Evolutionary conservation across 2,888 invertebrate genomes (phyloP).

Genomic region (Ptilodon capucinus): DNA sequence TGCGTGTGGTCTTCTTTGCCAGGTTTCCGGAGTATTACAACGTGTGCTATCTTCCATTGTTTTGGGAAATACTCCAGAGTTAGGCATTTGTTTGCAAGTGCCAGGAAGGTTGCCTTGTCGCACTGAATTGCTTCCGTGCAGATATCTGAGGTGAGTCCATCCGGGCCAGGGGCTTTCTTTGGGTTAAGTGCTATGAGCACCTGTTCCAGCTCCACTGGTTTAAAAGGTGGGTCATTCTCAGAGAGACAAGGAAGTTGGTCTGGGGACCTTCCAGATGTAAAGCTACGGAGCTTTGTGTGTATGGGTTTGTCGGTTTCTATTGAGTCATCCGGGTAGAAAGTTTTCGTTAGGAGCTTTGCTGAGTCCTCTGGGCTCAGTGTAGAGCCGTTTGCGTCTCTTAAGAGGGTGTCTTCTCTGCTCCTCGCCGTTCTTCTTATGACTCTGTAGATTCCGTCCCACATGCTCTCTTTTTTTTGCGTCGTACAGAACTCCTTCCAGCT

Average conservation of each 20-base stretch:
- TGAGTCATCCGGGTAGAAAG: constrained; percentile 1
- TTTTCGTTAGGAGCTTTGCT: constrained; percentile 4
- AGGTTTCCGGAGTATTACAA: constrained; percentile 3
- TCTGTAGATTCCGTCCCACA: constrained; percentile 4
- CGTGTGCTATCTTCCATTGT: constrained; percentile 2
- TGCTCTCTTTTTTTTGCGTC: constrained; percentile 15
- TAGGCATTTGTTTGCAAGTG: constrained; percentile 1
- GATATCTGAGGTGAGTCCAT: constrained; percentile 8
- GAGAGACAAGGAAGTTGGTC: neutral
- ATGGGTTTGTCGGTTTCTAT: neutral
- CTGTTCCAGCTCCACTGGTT: constrained; percentile 1
- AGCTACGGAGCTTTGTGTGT: neutral
- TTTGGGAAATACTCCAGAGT: neutral
- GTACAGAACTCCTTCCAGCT: constrained; percentile 24
- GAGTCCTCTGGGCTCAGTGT: constrained; percentile 6
- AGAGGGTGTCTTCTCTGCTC: neutral
- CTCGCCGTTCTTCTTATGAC: neutral
- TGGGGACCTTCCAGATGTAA: too few species aligned
- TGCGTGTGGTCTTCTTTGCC: constrained; percentile 1
- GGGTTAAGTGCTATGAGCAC: neutral
- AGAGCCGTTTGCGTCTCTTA: neutral
- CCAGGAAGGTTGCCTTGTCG: neutral
- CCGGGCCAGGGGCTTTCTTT: constrained; percentile 9
- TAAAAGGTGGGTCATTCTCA: constrained; percentile 14
- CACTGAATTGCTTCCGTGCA: neutral